Conservation (phyloP, 2,888 invertebrate genomes). For the Leptogaster cylindrica region DNA sequence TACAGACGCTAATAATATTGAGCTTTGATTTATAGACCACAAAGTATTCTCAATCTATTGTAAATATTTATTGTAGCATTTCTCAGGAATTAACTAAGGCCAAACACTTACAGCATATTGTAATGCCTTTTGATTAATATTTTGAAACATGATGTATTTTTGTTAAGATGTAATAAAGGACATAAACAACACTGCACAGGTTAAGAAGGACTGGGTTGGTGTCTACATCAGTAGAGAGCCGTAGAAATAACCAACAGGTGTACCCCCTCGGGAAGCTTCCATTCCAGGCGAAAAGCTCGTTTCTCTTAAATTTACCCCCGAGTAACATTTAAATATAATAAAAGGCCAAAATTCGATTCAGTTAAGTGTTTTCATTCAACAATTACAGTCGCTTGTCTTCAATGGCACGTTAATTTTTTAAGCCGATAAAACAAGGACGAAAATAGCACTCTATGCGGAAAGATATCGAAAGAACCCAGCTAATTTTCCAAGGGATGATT, state of each 20-base stretch:
- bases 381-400: constrained; percentile 43
- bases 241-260: constrained; percentile 3
- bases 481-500: not conserved
- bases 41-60: no score
- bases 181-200: no score
- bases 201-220: not conserved
- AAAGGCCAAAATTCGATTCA: constrained; percentile 51
- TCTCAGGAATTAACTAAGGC: no score
- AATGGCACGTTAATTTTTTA: not conserved
- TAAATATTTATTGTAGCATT: no score
- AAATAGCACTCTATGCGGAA: not conserved
- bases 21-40: no score
- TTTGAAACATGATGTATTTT: no score
- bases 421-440: not conserved
- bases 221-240: not conserved
- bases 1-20: no score
- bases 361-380: constrained; percentile 52
- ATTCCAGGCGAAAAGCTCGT: constrained; percentile 8
- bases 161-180: no score
- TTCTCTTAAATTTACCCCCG: not conserved
- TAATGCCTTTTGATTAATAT: no score
- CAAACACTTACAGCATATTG: no score
- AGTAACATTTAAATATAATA: constrained; percentile 45
- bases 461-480: not conserved
- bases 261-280: constrained; percentile 5